Conservation (phyloP, 2,888 invertebrate species). For the Taenaris catops region DNA sequence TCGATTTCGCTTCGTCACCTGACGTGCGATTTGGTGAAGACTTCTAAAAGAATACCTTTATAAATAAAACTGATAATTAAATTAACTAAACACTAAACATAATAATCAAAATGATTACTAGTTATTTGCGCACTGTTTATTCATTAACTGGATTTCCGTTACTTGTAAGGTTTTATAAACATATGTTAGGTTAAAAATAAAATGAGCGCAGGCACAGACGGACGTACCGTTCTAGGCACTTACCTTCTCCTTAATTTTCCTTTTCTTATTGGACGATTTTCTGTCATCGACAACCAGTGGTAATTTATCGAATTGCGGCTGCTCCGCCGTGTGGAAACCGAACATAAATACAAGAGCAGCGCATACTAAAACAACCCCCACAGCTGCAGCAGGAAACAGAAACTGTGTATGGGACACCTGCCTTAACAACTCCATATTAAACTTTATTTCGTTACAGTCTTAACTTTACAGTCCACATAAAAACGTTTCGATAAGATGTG, state of each 20-base stretch:
- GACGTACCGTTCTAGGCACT: conserved; percentile 30
- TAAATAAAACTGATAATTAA: too few species aligned
- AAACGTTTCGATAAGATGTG: conserved; percentile 68
- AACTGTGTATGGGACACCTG: conserved; percentile 80
- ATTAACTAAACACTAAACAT: too few species aligned
- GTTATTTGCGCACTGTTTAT: too few species aligned
- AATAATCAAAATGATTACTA: too few species aligned
- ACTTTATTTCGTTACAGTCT: conserved; percentile 43
- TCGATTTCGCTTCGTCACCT: conserved; percentile 76
- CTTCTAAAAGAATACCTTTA: too few species aligned
- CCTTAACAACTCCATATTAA: conserved; percentile 80
- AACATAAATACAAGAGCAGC: conserved; percentile 88
- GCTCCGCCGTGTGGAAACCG: conserved; percentile 89
- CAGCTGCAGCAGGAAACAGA: conserved; percentile 77
- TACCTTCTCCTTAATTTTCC: conserved; percentile 87
- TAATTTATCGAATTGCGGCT: conserved; percentile 89
- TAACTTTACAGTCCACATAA: conserved; percentile 64
- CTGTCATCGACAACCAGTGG: conserved; percentile 82
- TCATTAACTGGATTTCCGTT: conserved; percentile 5
- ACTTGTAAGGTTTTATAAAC: conserved; percentile 28
- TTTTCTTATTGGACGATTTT: conserved; percentile 84
- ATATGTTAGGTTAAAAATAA: conserved; percentile 76
- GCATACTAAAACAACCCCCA: conserved; percentile 84
- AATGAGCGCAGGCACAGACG: conserved; percentile 41
- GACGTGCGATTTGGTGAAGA: conserved; percentile 82